Conservation (phyloP, 2,797 vertebrate species). For the Galago senegalensis region DNA sequence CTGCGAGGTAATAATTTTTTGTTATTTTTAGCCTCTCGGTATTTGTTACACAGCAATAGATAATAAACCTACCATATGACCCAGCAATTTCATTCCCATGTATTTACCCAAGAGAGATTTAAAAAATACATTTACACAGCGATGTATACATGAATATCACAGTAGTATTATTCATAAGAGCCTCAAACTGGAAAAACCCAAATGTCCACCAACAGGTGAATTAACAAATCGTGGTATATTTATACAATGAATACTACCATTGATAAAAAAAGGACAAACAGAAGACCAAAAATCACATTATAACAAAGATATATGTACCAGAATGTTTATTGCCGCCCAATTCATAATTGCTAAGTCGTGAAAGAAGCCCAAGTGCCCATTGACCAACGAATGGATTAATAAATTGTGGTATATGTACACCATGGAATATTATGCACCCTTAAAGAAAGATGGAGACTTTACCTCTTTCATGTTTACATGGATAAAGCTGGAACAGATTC, state of each 20-base stretch:
- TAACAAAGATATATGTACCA: no score
- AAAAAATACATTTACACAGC: background rate
- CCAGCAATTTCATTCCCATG: background rate
- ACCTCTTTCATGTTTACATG: no score
- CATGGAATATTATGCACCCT: no score
- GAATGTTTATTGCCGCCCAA: no score
- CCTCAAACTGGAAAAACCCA: background rate
- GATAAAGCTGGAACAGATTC: no score
- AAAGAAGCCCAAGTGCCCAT: no score
- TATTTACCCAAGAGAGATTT: background rate
- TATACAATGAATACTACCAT: background rate
- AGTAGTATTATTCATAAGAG: background rate
- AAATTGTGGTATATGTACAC: no score
- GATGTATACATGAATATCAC: background rate
- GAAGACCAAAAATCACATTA: no score
- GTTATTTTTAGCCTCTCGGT: background rate
- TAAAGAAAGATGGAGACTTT: no score
- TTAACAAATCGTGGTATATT: background rate
- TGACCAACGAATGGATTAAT: no score
- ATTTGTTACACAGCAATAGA: background rate
- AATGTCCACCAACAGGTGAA: background rate
- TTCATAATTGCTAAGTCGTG: no score
- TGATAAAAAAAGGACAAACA: background rate
- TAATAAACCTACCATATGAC: background rate
- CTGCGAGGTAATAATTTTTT: background rate